Percentiles rank a stretch among this genome's conserved stretches.
Conservation (phyloP, 2,888 invertebrate species). For the Chymomyza fuscimana region DNA sequence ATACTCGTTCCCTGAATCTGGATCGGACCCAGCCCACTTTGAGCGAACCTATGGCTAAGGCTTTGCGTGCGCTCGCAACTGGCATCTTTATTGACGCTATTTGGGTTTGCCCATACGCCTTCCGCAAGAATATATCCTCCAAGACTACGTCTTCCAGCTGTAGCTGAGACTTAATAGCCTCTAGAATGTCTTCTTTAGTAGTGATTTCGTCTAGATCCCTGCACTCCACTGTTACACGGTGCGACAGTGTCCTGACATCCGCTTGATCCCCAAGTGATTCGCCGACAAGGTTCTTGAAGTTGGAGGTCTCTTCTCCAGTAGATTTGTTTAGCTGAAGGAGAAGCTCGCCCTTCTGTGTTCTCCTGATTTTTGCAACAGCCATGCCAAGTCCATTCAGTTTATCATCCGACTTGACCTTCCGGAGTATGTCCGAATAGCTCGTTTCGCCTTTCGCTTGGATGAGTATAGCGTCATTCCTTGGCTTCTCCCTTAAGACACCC, state of each 20-base stretch:
- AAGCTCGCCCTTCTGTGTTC: neutral
- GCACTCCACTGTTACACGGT: too few relatives aligned
- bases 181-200: too few relatives aligned
- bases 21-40: conserved; percentile 4
- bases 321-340: neutral
- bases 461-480: neutral
- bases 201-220: too few relatives aligned
- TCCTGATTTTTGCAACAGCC: neutral
- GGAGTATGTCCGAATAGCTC: neutral
- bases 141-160: too few relatives aligned
- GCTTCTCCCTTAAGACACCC: neutral
- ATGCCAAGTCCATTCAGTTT: neutral
- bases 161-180: too few relatives aligned
- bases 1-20: neutral
- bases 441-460: neutral
- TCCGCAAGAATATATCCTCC: too few relatives aligned
- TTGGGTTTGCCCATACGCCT: too few relatives aligned
- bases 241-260: too few relatives aligned
- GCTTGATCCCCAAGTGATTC: too few relatives aligned
- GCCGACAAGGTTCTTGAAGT: too few relatives aligned
- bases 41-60: neutral
- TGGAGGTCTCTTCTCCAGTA: neutral
- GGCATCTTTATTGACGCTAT: too few relatives aligned
- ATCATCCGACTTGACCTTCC: neutral
- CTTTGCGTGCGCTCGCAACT: too few relatives aligned